Conservation (phyloP, 1,140 invertebrate species). For the Drosophila takahashii region DNA sequence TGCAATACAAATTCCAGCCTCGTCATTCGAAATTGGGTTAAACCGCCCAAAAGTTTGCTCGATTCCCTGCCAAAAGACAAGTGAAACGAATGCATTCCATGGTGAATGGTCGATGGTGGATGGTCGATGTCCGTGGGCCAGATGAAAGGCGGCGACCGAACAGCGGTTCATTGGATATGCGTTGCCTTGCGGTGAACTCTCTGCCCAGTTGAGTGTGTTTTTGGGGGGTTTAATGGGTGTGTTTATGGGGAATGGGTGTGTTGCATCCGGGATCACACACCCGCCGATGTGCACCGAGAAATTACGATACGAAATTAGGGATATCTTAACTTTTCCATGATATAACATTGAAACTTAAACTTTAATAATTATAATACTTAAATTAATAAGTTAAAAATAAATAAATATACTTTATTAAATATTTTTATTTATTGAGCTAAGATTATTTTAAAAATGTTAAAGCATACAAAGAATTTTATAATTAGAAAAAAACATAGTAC, state of each 20-base stretch:
- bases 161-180: constrained; percentile 58
- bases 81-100: constrained; percentile 25
- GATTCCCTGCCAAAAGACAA: not conserved
- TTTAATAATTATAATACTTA: too few species aligned
- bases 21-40: constrained; percentile 35
- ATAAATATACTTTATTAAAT: too few species aligned
- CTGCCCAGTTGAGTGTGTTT: constrained; percentile 17
- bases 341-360: too few species aligned
- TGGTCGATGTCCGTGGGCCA: constrained; percentile 5
- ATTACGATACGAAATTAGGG: not conserved
- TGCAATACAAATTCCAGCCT: constrained; percentile 10
- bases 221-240: not conserved
- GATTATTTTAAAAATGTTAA: too few species aligned
- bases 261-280: constrained; percentile 10
- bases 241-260: not conserved
- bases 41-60: constrained; percentile 24
- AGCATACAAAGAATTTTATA: too few species aligned
- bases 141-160: constrained; percentile 35
- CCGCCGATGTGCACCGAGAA: not conserved
- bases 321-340: too few species aligned
- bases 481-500: too few species aligned
- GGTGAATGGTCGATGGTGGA: constrained; percentile 27
- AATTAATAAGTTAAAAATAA: too few species aligned
- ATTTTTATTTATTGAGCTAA: too few species aligned
- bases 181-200: constrained; percentile 34